Conservation (phyloP, 2,797 vertebrate genomes). For the Pterois miles region DNA sequence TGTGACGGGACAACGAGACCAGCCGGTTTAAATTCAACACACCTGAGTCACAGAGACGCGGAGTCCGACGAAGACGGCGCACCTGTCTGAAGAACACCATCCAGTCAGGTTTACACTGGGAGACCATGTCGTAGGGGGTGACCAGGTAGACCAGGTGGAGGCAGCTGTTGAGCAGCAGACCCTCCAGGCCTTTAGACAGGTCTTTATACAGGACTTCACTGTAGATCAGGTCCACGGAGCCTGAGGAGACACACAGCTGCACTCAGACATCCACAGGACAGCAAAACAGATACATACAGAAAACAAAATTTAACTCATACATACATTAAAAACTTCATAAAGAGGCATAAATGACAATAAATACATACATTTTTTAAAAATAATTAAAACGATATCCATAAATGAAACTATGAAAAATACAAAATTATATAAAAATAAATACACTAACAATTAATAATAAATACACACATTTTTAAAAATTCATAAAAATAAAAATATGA, state of each 20-base stretch:
- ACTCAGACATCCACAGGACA: not conserved
- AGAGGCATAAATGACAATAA: too few relatives aligned
- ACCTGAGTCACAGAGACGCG: fast-evolving
- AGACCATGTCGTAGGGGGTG: slow-evolving; percentile 90
- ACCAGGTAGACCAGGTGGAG: slow-evolving; percentile 93
- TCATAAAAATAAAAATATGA: too few relatives aligned
- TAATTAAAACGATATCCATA: too few relatives aligned
- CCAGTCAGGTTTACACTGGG: slow-evolving; percentile 91
- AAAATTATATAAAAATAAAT: too few relatives aligned
- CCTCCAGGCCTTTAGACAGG: slow-evolving; percentile 90
- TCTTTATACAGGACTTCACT: slow-evolving; percentile 89
- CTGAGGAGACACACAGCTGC: slow-evolving; percentile 69
- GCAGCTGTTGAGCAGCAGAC: slow-evolving; percentile 89
- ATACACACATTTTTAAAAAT: too few relatives aligned
- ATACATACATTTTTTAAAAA: too few relatives aligned
- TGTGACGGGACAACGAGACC: slow-evolving; percentile 47
- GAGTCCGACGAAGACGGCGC: fast-evolving
- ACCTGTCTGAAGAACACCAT: slow-evolving; percentile 94
- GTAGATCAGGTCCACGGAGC: slow-evolving; percentile 90
- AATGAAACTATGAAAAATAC: too few relatives aligned
- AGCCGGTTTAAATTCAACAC: not conserved
- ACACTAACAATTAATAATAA: too few relatives aligned
- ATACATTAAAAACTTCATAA: too few relatives aligned
- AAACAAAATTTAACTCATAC: too few relatives aligned
- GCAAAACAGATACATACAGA: too few relatives aligned